A percentile compares a stretch with the other conserved stretches of the same genome.
These are phyloP conservation scores for Peromyscus aztecus DNA, from an alignment of 2,797 vertebrate genomes.

Conservation along the genomic window DNA sequence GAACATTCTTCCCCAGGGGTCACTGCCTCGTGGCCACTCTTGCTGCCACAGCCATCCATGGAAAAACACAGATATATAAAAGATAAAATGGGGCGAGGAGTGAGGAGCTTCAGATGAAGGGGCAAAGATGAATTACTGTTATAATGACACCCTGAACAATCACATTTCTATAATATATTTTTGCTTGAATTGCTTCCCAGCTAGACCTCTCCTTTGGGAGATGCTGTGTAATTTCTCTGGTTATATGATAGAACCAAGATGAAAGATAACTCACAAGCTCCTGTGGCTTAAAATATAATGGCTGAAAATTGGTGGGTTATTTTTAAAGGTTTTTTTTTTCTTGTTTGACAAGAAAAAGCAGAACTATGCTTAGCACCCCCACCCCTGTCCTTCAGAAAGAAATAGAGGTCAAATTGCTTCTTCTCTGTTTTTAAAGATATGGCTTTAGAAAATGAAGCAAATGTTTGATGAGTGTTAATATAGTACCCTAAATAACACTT, in stretches of 20 bases:
- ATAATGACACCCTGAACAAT: conserved; percentile 75
- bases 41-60: conserved; percentile 10
- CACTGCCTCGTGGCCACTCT: neutral
- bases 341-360: conserved; percentile 71
- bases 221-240: conserved; percentile 80
- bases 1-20: conserved; percentile 23
- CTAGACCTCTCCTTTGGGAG: conserved; percentile 77
- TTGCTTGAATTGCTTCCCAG: conserved; percentile 82
- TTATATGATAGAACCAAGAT: conserved; percentile 76
- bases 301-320: conserved; percentile 79
- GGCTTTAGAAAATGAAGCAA: conserved; percentile 38
- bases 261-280: conserved; percentile 81
- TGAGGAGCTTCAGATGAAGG: conserved; percentile 56
- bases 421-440: conserved; percentile 65
- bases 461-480: conserved; percentile 56
- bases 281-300: conserved; percentile 81
- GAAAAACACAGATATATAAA: conserved; percentile 58
- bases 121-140: conserved; percentile 76
- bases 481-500: conserved; percentile 28
- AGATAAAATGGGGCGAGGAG: conserved; percentile 58
- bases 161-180: conserved; percentile 81
- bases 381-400: conserved; percentile 65
- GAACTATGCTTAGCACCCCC: conserved; percentile 35
- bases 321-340: conserved; percentile 71
- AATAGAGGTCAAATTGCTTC: conserved; percentile 77